Conservation (phyloP, 1,140 invertebrate species). For the Heliconius eleuchia region DNA sequence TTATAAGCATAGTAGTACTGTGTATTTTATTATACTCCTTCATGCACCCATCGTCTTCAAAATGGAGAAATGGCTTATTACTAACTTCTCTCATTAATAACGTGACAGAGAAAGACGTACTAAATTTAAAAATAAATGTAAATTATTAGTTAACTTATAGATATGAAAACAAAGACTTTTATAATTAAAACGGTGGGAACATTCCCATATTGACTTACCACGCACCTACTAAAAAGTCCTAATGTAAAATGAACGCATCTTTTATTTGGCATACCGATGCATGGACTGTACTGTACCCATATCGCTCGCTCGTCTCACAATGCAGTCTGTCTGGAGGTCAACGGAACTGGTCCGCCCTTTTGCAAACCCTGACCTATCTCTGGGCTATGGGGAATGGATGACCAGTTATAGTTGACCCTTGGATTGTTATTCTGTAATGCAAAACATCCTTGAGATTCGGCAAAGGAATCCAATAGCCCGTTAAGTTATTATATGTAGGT, state of each 20-base stretch:
- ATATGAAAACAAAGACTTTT: neutral
- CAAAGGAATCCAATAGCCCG: slow-evolving; percentile 3
- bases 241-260: neutral
- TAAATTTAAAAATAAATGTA: no score
- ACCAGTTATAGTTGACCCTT: neutral
- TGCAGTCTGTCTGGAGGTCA: slow-evolving; percentile 55
- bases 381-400: slow-evolving; percentile 45
- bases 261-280: slow-evolving; percentile 16
- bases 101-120: no score
- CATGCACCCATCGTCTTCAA: no score
- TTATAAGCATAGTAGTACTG: no score
- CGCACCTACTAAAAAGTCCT: neutral
- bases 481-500: neutral
- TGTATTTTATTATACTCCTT: no score
- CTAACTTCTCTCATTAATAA: no score
- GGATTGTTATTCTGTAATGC: slow-evolving; percentile 9
- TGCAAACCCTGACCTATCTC: slow-evolving; percentile 59
- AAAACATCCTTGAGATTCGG: slow-evolving; percentile 15
- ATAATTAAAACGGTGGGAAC: neutral
- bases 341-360: slow-evolving; percentile 46
- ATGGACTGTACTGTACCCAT: slow-evolving; percentile 10
- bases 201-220: neutral
- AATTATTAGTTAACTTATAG: no score
- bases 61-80: no score
- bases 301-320: slow-evolving; percentile 25